Evolutionary conservation across 37 sponge, comb jelly and placozoan species (phyloP).

Genomic region (Dysidea cf. avara): DNA sequence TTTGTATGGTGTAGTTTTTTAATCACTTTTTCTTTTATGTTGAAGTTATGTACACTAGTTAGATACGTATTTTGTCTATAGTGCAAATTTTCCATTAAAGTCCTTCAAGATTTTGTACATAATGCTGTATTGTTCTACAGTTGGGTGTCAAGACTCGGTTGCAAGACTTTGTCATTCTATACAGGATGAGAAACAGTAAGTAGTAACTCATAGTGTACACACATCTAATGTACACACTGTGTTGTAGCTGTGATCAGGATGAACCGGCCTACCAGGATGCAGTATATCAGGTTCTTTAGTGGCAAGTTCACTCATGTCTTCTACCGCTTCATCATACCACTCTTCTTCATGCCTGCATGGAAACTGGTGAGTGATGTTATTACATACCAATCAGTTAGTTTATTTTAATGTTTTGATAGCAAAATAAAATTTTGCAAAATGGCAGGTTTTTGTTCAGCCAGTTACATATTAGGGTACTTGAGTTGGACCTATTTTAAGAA

Average conservation of each 20-base stretch:
- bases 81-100: too few relatives aligned
- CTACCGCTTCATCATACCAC: constrained; percentile 68
- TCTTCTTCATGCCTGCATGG: constrained; percentile 68
- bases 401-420: background rate
- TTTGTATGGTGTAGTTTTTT: background rate
- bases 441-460: background rate
- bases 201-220: background rate
- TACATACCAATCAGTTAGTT: background rate
- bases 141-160: constrained; percentile 87
- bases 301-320: constrained; percentile 70
- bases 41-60: background rate
- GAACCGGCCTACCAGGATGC: constrained; percentile 48
- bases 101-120: too few relatives aligned
- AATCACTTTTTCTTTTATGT: constrained; percentile 2
- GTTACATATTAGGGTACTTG: too few relatives aligned
- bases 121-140: too few relatives aligned
- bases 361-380: constrained; percentile 38
- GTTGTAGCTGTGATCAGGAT: constrained; percentile 76
- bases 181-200: constrained; percentile 57
- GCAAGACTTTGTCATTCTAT: constrained; percentile 80
- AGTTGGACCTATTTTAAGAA: too few relatives aligned
- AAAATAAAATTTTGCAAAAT: background rate
- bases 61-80: too few relatives aligned
- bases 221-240: background rate
- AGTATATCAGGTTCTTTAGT: constrained; percentile 62